Evolutionary conservation across 2,797 vertebrate species (phyloP), one percentile per base, ranked within the genome.

Genomic region (Apogon talboti): DNA sequence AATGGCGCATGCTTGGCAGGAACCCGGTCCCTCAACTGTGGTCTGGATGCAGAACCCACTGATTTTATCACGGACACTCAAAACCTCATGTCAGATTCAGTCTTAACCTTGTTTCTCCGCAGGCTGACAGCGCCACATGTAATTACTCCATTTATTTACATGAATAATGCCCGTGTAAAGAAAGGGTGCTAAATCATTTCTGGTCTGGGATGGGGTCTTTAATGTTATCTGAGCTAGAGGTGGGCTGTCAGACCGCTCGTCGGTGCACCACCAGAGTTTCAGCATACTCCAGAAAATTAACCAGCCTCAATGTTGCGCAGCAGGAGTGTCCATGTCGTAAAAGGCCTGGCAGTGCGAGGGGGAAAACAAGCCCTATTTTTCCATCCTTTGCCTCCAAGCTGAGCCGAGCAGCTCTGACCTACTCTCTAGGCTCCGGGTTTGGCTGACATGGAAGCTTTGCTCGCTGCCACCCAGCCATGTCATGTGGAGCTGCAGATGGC

Each of bases 381-480:
- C 90, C 91, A 91, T 86, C 78, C 81, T 73, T 89, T 46, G 48
- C 70, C 79, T 90, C 83, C 83, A 85, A 81, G 84, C 74, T 74
- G 70, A 49, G 71, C 67, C 18, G 67, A 87, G 85, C 79, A 82
- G 76, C 68, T 89, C 84, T 87, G 83, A 91, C 92, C 89, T 68
- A 83, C 74, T 89, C 86, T 85, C 71, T 66, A 76, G 78, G 78
- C 74, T 60, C 62, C 28, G 15, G 72, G 71, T 83, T 88, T 91
- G 85, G 87, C 89, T 86, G 84, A 89, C 85, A 87, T 66, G 78
- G 83, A 88, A 82, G 86, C 81, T 88, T 73, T 85, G 85, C 86
- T 92, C 76, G 38, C 85, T 91, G 87, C 89, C 89, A 93, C 87
- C 90, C 89, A 91, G 85, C 89, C 87, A 89, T 93, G 90, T 90